Conservation (phyloP, 2,113 vertebrate genomes). For the Dissostichus mawsoni region DNA sequence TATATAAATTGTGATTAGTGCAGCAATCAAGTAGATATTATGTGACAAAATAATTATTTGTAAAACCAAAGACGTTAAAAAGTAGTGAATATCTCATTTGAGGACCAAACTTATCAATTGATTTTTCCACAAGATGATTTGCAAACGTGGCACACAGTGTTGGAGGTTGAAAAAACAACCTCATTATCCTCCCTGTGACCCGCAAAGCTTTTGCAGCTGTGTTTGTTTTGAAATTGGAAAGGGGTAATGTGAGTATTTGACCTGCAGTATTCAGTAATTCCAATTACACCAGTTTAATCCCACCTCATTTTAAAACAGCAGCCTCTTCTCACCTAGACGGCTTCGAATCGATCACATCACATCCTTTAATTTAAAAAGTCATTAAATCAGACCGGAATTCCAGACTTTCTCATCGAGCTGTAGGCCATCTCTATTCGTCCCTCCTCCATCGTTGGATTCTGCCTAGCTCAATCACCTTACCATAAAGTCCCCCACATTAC, state of each 20-base stretch:
- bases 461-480: constrained; percentile 32
- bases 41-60: too few relatives aligned
- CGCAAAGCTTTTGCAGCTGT: constrained; percentile 14
- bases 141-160: constrained; percentile 1
- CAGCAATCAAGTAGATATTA: constrained; percentile 6
- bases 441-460: constrained; percentile 33
- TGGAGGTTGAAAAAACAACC: constrained; percentile 29
- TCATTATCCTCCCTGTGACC: not conserved
- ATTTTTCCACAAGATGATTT: constrained; percentile 5
- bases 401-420: constrained; percentile 27
- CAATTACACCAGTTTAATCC: constrained; percentile 38
- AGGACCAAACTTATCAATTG: not conserved
- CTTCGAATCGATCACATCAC: constrained; percentile 43
- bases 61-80: not conserved
- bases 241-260: constrained; percentile 42
- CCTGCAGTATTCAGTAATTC: constrained; percentile 16
- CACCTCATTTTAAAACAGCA: constrained; percentile 51
- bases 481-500: constrained; percentile 52
- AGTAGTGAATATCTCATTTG: not conserved
- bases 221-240: constrained; percentile 30
- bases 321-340: constrained; percentile 30
- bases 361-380: constrained; percentile 58
- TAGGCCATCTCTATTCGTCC: constrained; percentile 21
- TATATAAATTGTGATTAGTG: constrained; percentile 1
- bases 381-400: constrained; percentile 49